Conservation (phyloP, 2,888 invertebrate species). For the Drosophila sordidula region DNA sequence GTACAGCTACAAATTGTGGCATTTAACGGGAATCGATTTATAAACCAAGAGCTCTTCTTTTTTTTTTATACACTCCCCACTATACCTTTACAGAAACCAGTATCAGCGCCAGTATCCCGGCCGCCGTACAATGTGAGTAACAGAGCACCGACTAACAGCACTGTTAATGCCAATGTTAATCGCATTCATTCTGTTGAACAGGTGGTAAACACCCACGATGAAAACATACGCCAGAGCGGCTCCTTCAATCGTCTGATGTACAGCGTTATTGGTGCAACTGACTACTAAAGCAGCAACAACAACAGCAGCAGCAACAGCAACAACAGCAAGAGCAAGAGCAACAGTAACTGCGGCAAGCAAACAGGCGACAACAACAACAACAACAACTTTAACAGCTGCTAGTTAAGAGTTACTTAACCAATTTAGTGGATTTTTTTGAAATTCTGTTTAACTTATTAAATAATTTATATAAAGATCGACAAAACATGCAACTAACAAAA, state of each 20-base stretch:
- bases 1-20: constrained; percentile 6
- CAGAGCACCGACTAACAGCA: background rate
- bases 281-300: constrained; percentile 85
- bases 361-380: constrained; percentile 30
- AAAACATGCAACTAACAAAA: constrained; percentile 62
- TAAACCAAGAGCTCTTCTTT: constrained; percentile 14
- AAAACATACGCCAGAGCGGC: constrained; percentile 95
- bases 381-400: constrained; percentile 44
- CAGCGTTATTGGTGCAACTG: constrained; percentile 93
- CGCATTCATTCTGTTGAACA: constrained; percentile 38
- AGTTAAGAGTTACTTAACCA: constrained; percentile 71
- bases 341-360: constrained; percentile 26
- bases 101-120: constrained; percentile 84
- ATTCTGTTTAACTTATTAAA: constrained; percentile 74
- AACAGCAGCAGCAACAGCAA: constrained; percentile 36
- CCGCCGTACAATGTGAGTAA: constrained; percentile 85
- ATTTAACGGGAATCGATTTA: constrained; percentile 2
- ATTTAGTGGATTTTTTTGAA: constrained; percentile 78
- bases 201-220: constrained; percentile 88
- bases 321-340: constrained; percentile 34
- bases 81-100: constrained; percentile 79
- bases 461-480: constrained; percentile 65
- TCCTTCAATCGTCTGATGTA: constrained; percentile 97
- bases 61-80: constrained; percentile 14
- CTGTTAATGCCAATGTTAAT: constrained; percentile 29